These are phyloP conservation scores for Dipodomys stephensi DNA, from an alignment of 2,113 vertebrate genomes.

Conservation along the genomic window DNA sequence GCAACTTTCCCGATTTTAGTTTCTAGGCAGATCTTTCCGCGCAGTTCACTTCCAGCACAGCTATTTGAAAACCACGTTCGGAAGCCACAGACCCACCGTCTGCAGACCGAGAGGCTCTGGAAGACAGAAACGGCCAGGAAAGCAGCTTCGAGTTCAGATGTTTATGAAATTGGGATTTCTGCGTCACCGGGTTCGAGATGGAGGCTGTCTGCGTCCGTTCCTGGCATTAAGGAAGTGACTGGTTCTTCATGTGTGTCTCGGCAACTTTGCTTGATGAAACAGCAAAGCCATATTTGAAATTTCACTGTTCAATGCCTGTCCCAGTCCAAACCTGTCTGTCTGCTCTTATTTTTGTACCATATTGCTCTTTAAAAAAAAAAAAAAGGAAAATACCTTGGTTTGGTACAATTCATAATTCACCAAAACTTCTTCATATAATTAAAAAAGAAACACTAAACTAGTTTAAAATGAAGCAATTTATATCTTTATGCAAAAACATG, in stretches of 20 bases:
- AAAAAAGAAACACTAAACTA: conserved; percentile 89
- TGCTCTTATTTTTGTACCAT: conserved; percentile 91
- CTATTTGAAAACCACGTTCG: conserved; percentile 86
- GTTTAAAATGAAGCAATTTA: conserved; percentile 92
- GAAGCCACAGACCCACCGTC: conserved; percentile 76
- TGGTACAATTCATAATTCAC: conserved; percentile 92
- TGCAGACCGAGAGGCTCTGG: conserved; percentile 86
- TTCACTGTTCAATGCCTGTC: conserved; percentile 90
- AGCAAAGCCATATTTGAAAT: conserved; percentile 91
- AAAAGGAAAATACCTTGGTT: conserved; percentile 85
- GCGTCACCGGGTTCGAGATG: conserved; percentile 79
- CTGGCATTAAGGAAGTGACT: conserved; percentile 89
- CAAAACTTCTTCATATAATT: conserved; percentile 89
- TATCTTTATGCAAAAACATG: conserved; percentile 92
- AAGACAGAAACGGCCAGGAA: conserved; percentile 70
- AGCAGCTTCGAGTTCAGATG: conserved; percentile 77
- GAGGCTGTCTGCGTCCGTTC: conserved; percentile 87
- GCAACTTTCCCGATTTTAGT: conserved; percentile 86
- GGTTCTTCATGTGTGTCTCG: conserved; percentile 85
- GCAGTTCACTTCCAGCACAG: conserved; percentile 85
- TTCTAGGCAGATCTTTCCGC: conserved; percentile 86
- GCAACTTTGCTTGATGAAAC: conserved; percentile 89
- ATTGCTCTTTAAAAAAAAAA: conserved; percentile 86
- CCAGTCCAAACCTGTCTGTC: conserved; percentile 89
- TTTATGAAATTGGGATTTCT: conserved; percentile 71